phyloP scores from a whole-genome alignment of 2,113 vertebrate species.

The Pitta sordida region DNA sequence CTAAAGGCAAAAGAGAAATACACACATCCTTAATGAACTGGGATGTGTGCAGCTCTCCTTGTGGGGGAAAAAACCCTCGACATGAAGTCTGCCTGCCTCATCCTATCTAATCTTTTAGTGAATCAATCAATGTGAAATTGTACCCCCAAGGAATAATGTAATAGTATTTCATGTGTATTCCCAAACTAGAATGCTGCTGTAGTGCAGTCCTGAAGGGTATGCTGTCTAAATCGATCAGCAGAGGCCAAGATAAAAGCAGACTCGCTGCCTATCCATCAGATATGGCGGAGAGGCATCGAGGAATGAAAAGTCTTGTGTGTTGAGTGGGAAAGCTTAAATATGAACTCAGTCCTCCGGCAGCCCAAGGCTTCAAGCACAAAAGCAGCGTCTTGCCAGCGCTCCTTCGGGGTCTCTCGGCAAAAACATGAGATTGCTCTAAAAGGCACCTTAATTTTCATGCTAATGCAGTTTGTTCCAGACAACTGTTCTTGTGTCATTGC shows the following conservation, averaged over 20 bases:
- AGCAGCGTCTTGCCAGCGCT: not conserved
- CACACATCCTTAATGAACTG: not conserved
- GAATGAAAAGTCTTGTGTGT: not conserved
- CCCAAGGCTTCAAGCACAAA: not conserved
- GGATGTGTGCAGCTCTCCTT: not conserved
- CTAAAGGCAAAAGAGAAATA: not conserved
- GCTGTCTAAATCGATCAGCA: not conserved
- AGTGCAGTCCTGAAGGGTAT: not conserved
- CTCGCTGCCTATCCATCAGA: not conserved
- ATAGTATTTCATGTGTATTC: not conserved
- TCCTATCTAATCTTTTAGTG: not conserved
- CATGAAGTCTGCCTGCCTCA: not conserved
- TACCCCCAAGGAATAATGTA: not conserved
- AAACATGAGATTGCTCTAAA: not conserved
- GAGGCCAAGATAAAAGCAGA: not conserved
- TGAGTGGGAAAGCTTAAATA: not conserved
- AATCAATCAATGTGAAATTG: slow-evolving; percentile 2
- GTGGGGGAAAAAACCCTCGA: rapidly evolving
- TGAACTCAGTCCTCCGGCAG: not conserved
- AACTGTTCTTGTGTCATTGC: not conserved
- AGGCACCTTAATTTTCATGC: not conserved
- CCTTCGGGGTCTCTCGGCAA: not conserved
- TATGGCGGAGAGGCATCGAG: not conserved
- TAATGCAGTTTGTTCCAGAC: not conserved
- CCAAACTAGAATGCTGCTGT: not conserved